These are phyloP conservation scores for Lepidocyrtoides sp. DNA, from an alignment of 2,888 invertebrate genomes.

Conservation along the genomic window DNA sequence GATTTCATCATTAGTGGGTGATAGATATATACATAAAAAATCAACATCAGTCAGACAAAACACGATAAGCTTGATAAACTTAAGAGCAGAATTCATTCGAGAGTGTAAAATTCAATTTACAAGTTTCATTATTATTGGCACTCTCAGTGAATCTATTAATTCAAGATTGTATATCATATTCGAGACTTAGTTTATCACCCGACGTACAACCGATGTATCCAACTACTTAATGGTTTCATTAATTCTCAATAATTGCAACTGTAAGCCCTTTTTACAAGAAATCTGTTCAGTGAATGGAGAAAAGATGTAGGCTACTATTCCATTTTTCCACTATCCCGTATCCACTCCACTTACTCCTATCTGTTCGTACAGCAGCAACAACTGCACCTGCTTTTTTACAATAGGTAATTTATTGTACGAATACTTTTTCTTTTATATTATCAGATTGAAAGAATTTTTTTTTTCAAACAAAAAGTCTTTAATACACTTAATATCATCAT, in stretches of 20 bases:
- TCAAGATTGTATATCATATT: neutral
- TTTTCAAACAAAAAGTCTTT: neutral
- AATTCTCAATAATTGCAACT: constrained; percentile 45
- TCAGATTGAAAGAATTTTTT: neutral
- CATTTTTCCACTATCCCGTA: no score
- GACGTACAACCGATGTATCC: neutral
- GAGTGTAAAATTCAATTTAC: constrained; percentile 35
- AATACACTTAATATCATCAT: neutral
- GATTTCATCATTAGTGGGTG: no score
- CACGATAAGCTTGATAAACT: neutral
- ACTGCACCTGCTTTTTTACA: constrained; percentile 11
- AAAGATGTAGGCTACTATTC: neutral
- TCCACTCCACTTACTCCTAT: neutral
- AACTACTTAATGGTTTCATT: constrained; percentile 56
- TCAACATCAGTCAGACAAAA: neutral
- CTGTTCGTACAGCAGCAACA: neutral
- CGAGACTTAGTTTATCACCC: neutral
- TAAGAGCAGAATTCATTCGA: neutral
- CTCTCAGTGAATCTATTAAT: constrained; percentile 21
- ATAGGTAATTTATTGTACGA: neutral
- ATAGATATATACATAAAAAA: no score
- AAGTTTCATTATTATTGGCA: constrained; percentile 3
- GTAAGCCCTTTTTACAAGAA: no score
- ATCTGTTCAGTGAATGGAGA: neutral
- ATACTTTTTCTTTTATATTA: neutral